Evolutionary conservation across 2,113 vertebrate genomes (phyloP).

Genomic region (Hiodon tergisus): DNA sequence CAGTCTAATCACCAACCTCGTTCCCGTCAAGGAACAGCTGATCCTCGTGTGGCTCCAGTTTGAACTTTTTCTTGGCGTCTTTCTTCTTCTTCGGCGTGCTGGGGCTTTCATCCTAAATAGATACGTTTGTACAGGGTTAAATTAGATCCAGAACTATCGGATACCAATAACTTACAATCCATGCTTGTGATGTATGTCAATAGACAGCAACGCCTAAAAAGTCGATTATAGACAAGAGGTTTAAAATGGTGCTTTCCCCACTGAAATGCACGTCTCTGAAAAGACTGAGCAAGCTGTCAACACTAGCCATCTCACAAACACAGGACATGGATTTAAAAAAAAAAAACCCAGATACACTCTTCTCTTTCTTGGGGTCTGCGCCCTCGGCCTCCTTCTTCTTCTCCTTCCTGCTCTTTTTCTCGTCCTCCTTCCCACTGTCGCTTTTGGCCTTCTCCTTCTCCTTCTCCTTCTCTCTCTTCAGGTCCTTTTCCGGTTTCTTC

Average conservation of each 20-base stretch:
- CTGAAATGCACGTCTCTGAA: neutral
- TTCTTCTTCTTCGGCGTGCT: constrained; percentile 95
- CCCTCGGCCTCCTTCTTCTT: constrained; percentile 61
- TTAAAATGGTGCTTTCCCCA: no score
- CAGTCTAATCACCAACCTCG: constrained; percentile 65
- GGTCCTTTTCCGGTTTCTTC: constrained; percentile 91
- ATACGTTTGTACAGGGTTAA: neutral
- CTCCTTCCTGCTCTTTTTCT: constrained; percentile 82
- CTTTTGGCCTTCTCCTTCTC: constrained; percentile 69
- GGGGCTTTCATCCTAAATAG: constrained; percentile 81
- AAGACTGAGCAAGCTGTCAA: neutral
- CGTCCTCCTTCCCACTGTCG: constrained; percentile 60
- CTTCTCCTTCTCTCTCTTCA: constrained; percentile 76
- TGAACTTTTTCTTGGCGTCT: constrained; percentile 98
- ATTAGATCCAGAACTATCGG: no score
- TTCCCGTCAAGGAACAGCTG: constrained; percentile 95
- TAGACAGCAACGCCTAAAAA: no score
- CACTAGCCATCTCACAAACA: neutral
- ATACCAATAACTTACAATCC: no score
- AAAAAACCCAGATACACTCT: constrained; percentile 38
- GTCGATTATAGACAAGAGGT: no score
- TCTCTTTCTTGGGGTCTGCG: constrained; percentile 76
- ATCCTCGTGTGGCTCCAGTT: constrained; percentile 94
- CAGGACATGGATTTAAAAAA: neutral
- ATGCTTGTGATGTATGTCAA: no score